Evolutionary conservation across 2,888 invertebrate genomes (phyloP), one percentile per base, ranked within the genome.

Genomic region (Nasonia oneida): DNA sequence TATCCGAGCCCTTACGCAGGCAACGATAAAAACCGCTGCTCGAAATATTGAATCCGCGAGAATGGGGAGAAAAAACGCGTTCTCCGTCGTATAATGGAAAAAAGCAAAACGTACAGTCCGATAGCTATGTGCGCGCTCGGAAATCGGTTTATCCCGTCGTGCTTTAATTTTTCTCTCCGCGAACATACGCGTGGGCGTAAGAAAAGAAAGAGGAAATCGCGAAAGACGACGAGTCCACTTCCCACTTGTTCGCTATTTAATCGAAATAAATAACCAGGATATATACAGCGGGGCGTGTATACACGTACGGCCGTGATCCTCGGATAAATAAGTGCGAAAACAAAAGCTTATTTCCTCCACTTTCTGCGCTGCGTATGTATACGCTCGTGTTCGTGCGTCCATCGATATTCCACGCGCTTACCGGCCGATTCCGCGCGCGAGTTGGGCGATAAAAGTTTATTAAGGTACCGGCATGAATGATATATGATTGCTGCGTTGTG

Each of bases 401-500:
- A 82, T 82, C 64, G 75, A 82, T 75, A 82, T 82, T 82, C 75
- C 81, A 18, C 14, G 18, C 74, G 67, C 61, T 47, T 67, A 33
- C 73, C 53, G 67, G 8, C n/a, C 53, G 53, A 61, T 53, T 50
- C 67, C 29, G 64, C n/a, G 64, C n/a, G 61, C 37, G 57, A 73
- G 39, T 73, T n/a, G 23, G 73, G 42, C 64, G 67, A 57, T 82
- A 83, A 83, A 83, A 71, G 83, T 77, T 83, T 83, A 83, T 71
- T 61, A 76, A 83, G 83, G 71, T 42, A 6, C 67, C 42, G 10
- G 53, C 39, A 8, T 50, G 75, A 42, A 82, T 82, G 80, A 80
- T 80, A 50, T 80, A 80, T 71, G 57, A 23, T 6, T 14, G 29
- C 29, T 12, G 67, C 3, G 67, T 8, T 67, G 67, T n/a, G n/a